Base-by-base conservation (phyloP, 2,797 vertebrate genomes). In the Chrysolophus pictus region DNA sequence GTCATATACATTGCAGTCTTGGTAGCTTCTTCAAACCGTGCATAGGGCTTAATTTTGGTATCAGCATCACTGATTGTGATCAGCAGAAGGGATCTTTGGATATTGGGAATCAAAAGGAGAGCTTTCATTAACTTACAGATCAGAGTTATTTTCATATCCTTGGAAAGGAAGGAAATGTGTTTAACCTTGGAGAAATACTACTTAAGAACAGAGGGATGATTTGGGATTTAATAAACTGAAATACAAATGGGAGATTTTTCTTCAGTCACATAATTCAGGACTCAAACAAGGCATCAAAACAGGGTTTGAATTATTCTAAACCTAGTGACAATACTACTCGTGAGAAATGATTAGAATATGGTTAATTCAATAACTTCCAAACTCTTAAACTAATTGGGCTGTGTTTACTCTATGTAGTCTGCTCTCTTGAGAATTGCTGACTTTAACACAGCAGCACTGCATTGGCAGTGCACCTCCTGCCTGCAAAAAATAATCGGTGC, bases 341-440 rank as follows among this genome's bases (percentile, higher is more conserved):
- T 64, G 71, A 85, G 56, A 47, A 39, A 29, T 59, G 68, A 91
- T 13, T 89, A 65, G 74, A 90, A 79, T 65, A 53, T 3, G 63
- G 78, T 77, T 90, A 91, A 65, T 86, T 82, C 80, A 78, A 75
- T 92, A 79, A 77, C 26, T 56, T 71, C 71, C 5, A 17, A 80
- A 62, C 73, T 86, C 6, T 95, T 78, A 14, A 78, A 26, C 59
- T 94, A 85, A 90, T 73, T 82, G 85, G 72, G 24, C 49, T 82
- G 31, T 79, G n/a, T 82, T 80, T 79, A 63, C 72, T 59, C 3
- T 47, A 11, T 82, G 22, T 82, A 82, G 4, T 87, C 77, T 87
- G 84, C 84, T 76, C 63, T 83, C 53, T 83, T 64, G 58, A 69
- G 88, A 82, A 19, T 68, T 94, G 84, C 90, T 89, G 76, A 9